These are phyloP conservation scores for Electrona antarctica DNA, from an alignment of 2,113 vertebrate genomes.

Conservation along the genomic window DNA sequence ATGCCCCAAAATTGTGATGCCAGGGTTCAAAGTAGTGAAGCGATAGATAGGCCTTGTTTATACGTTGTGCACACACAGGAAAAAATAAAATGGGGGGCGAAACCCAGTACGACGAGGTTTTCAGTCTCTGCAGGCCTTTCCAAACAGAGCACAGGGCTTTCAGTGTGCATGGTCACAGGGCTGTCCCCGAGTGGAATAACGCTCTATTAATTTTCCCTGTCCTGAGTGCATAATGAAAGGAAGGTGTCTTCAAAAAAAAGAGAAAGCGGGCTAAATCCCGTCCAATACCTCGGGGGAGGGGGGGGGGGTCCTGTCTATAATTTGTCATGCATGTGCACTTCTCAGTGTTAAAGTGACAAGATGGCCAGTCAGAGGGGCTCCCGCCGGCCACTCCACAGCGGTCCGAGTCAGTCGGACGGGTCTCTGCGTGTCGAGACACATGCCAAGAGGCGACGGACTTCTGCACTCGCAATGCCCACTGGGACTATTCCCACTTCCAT, in stretches of 20 bases:
- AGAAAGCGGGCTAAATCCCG: constrained; percentile 72
- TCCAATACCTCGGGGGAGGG: background rate
- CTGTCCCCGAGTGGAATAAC: constrained; percentile 85
- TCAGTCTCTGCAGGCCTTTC: constrained; percentile 45
- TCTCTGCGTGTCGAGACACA: constrained; percentile 78
- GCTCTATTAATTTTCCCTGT: constrained; percentile 90
- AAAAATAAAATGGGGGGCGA: constrained; percentile 52
- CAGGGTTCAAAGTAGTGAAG: constrained; percentile 40
- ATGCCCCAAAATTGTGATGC: no score
- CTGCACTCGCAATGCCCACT: constrained; percentile 78
- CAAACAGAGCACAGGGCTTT: constrained; percentile 73
- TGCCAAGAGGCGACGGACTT: constrained; percentile 83
- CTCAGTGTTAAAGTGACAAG: constrained; percentile 90
- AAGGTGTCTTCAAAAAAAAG: constrained; percentile 89
- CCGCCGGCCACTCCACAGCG: constrained; percentile 80
- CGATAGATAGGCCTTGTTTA: no score
- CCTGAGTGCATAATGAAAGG: constrained; percentile 84
- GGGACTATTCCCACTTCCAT: constrained; percentile 74
- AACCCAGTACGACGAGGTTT: no score
- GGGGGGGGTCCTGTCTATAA: constrained; percentile 79
- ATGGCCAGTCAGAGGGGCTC: constrained; percentile 84
- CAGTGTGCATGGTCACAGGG: constrained; percentile 72
- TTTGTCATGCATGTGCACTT: constrained; percentile 94
- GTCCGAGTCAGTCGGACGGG: constrained; percentile 71
- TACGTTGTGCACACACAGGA: constrained; percentile 41